Evolutionary conservation across 1,140 invertebrate species (phyloP).

Genomic region (Drosophila rhopaloa): DNA sequence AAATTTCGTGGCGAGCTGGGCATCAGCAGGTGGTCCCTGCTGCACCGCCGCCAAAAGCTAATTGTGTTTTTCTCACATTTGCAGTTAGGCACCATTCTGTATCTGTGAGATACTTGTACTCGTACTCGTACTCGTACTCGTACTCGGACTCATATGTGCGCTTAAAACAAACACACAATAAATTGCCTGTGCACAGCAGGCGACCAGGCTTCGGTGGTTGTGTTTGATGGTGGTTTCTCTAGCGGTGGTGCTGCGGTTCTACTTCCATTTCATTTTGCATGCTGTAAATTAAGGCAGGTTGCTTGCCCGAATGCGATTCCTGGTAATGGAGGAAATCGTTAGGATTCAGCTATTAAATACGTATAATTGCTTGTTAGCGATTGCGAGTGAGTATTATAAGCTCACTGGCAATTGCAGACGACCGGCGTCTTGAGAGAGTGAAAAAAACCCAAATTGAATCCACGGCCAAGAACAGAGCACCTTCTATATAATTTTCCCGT

Average conservation of each 20-base stretch:
- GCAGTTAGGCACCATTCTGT: conserved; percentile 63
- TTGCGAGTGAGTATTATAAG: conserved; percentile 41
- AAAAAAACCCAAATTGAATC: conserved; percentile 33
- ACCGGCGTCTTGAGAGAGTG: conserved; percentile 18
- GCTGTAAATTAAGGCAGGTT: conserved; percentile 76
- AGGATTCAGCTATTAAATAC: conserved; percentile 62
- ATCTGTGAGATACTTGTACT: conserved; percentile 66
- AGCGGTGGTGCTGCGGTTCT: conserved; percentile 31
- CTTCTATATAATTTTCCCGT: conserved; percentile 8
- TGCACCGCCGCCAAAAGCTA: conserved; percentile 75
- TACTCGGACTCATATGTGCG: conserved; percentile 62
- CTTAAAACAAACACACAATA: conserved; percentile 82
- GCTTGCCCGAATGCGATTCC: conserved; percentile 54
- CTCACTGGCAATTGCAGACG: conserved; percentile 11
- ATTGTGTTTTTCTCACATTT: conserved; percentile 83
- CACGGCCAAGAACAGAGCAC: neutral
- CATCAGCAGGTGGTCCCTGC: conserved; percentile 71
- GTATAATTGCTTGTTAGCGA: conserved; percentile 70
- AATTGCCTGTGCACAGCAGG: conserved; percentile 78
- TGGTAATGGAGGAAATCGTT: conserved; percentile 73
- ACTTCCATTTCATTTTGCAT: conserved; percentile 79
- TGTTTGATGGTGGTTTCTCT: conserved; percentile 27
- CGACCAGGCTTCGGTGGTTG: conserved; percentile 35
- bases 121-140: conserved; percentile 34
- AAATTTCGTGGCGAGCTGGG: conserved; percentile 51